Percentiles rank a stretch among this genome's conserved stretches.
phyloP scores from a whole-genome alignment of 2,888 invertebrate genomes.

The Acronicta leporina region DNA sequence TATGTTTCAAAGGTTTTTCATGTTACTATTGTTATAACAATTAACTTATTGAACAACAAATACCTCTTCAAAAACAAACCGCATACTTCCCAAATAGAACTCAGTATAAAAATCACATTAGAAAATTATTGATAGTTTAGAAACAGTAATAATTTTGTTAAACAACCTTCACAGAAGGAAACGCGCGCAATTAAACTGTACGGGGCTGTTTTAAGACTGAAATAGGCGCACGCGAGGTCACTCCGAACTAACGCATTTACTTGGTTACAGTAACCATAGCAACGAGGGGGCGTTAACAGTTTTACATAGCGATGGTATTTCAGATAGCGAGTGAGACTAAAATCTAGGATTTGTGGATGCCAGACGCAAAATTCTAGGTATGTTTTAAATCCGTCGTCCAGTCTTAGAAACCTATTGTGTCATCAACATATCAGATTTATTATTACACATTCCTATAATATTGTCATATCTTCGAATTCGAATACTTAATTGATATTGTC shows the following conservation, averaged over 20 bases:
- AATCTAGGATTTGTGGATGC: conserved; percentile 24
- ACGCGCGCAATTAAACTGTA: conserved; percentile 41
- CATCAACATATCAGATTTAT: no score
- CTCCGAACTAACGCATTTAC: conserved; percentile 36
- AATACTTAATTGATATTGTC: no score
- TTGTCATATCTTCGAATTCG: no score
- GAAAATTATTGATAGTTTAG: conserved; percentile 21
- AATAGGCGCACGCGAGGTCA: conserved; percentile 56
- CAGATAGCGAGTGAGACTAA: conserved; percentile 21
- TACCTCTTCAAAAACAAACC: conserved; percentile 1
- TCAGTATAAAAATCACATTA: conserved; percentile 15
- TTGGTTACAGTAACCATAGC: conserved; percentile 62
- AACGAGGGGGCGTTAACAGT: conserved; percentile 36
- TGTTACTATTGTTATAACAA: no score
- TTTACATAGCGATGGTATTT: conserved; percentile 39
- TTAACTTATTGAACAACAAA: background rate
- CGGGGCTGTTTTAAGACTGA: conserved; percentile 32
- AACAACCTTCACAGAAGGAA: conserved; percentile 46
- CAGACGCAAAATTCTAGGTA: conserved; percentile 20
- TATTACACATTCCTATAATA: background rate
- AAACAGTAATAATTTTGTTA: conserved; percentile 38
- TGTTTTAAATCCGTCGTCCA: no score
- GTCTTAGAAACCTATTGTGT: no score
- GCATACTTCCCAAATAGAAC: conserved; percentile 1
- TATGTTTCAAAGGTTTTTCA: no score